Evolutionary conservation across 1,140 invertebrate genomes (phyloP), one percentile per base, ranked within the genome.

Genomic region (Eumeta japonica): DNA sequence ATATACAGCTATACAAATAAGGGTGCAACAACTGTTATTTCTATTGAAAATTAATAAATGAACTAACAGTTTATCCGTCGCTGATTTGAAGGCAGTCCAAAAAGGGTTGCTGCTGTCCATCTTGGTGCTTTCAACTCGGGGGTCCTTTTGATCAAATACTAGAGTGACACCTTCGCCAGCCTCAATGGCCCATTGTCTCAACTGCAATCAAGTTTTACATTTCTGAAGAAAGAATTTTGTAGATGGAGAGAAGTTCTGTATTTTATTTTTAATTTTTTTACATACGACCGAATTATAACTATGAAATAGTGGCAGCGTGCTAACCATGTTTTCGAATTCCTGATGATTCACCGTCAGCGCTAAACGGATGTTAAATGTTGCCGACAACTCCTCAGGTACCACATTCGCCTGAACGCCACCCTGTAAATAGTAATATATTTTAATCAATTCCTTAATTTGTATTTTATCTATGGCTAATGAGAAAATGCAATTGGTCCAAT

Each of bases 381-480:
- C 86, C 0, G 70, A 77, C 14, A 97, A 59, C 53, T 88, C 80
- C 28, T 86, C 83, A 1, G 95, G 95, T 33, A 97, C 80, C 2
- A 97, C 92, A 73, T 98, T 98, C n/a, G 81, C 76, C 67, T 97
- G 93, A 1, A 95, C 83, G 10, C 94, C 94, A 39, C 94, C 94
- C 80, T 87, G 58, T 24, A 82, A 48, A 43, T 37, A 43, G 38
- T 36, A n/a, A n/a, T n/a, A n/a, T n/a, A n/a, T n/a, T n/a, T n/a
- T n/a, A n/a, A n/a, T n/a, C n/a, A n/a, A n/a, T n/a, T n/a, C n/a
- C n/a, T n/a, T n/a, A n/a, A n/a, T n/a, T n/a, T n/a, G n/a, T n/a
- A n/a, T n/a, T n/a, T n/a, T n/a, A n/a, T n/a, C n/a, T n/a, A n/a
- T n/a, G n/a, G n/a, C n/a, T n/a, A n/a, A n/a, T n/a, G n/a, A n/a